A percentile compares a stretch with the other conserved stretches of the same genome.
Conservation (phyloP, 2,797 vertebrate genomes). For the Sebastes umbrosus region DNA sequence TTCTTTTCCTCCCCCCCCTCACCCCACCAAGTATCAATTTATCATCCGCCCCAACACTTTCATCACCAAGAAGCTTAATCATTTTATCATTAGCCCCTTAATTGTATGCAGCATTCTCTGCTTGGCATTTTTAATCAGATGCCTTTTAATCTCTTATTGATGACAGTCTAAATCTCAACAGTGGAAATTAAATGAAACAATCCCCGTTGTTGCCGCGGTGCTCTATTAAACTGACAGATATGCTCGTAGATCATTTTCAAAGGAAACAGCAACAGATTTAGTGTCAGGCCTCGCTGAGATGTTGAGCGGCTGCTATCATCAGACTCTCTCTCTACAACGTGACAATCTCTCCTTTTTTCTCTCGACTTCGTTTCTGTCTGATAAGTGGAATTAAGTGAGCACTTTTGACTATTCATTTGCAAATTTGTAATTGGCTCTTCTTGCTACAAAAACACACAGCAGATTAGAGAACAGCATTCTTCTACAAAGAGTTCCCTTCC, state of each 20-base stretch:
- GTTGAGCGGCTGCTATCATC: constrained; percentile 31
- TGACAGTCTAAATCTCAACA: constrained; percentile 67
- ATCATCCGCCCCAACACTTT: constrained; percentile 57
- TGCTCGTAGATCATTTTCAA: constrained; percentile 54
- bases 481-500: neutral
- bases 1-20: neutral
- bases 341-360: constrained; percentile 1
- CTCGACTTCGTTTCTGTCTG: neutral
- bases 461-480: neutral
- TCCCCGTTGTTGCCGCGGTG: constrained; percentile 45
- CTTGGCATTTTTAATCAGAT: constrained; percentile 67
- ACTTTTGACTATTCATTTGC: neutral
- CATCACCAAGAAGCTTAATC: constrained; percentile 69
- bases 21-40: constrained; percentile 50
- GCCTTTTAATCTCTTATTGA: constrained; percentile 75
- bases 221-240: constrained; percentile 62
- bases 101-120: constrained; percentile 68
- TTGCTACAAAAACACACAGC: neutral
- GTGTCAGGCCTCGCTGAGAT: constrained; percentile 12
- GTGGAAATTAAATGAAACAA: constrained; percentile 68
- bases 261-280: constrained; percentile 35
- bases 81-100: constrained; percentile 73
- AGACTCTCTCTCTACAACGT: neutral
- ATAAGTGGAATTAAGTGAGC: constrained; percentile 10
- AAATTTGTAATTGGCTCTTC: neutral